Evolutionary conservation across 2,888 invertebrate species (phyloP).

Genomic region (Limnephilus marmoratus): DNA sequence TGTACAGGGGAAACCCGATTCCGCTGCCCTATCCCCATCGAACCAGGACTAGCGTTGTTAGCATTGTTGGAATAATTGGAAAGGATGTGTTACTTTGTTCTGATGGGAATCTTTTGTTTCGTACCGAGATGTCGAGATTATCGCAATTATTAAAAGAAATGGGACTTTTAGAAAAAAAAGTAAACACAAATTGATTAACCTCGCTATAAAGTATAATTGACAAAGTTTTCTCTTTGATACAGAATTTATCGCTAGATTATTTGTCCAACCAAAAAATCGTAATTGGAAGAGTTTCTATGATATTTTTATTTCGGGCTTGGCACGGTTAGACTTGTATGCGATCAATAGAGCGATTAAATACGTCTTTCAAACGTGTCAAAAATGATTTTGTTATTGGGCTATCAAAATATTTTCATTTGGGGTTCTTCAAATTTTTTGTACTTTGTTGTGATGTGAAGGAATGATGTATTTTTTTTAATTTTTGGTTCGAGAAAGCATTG

Average conservation of each 20-base stretch:
- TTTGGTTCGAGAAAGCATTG: too few relatives aligned
- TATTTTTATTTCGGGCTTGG: not conserved
- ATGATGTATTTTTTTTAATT: too few relatives aligned
- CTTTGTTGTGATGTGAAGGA: too few relatives aligned
- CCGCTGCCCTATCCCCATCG: constrained; percentile 22
- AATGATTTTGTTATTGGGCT: too few relatives aligned
- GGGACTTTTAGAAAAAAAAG: not conserved
- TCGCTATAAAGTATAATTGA: too few relatives aligned
- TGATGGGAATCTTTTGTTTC: not conserved
- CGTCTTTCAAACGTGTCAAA: too few relatives aligned
- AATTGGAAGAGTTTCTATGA: not conserved
- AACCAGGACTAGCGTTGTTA: not conserved
- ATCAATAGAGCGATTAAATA: too few relatives aligned
- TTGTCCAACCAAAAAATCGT: not conserved
- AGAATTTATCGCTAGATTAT: not conserved
- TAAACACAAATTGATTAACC: too few relatives aligned
- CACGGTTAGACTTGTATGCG: too few relatives aligned
- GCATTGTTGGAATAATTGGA: not conserved
- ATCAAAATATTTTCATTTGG: too few relatives aligned
- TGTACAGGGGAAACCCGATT: not conserved
- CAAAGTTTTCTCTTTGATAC: not conserved
- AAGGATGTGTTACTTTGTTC: not conserved
- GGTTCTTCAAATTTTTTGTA: too few relatives aligned
- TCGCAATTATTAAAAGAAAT: not conserved
- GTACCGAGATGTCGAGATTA: not conserved